phyloP scores from a whole-genome alignment of 2,113 vertebrate genomes.

The Chiloscyllium plagiosum region DNA sequence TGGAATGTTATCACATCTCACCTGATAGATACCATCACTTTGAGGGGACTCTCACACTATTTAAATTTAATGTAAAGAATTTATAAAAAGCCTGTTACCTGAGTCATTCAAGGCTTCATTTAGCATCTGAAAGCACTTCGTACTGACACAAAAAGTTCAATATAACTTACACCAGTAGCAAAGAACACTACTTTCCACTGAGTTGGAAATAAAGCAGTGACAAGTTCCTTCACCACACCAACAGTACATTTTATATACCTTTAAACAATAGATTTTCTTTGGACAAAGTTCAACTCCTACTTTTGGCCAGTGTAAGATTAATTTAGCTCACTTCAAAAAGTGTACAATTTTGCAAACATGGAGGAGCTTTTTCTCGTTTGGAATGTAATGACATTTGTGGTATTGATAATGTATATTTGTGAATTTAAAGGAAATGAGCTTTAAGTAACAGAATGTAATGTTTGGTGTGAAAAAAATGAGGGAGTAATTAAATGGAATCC shows the following conservation, averaged over 20 bases:
- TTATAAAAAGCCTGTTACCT: background rate
- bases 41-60: background rate
- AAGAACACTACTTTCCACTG: background rate
- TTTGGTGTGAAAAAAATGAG: constrained; percentile 58
- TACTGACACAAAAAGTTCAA: background rate
- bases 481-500: constrained; percentile 58
- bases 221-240: background rate
- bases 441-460: constrained; percentile 8
- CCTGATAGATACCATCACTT: too few species aligned
- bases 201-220: constrained; percentile 7
- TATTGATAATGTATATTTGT: background rate
- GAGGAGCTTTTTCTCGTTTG: background rate
- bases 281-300: background rate
- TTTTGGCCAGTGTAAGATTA: constrained; percentile 25
- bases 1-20: background rate
- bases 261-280: background rate
- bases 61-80: background rate
- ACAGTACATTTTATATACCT: background rate
- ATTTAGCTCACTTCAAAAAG: constrained; percentile 16
- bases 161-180: background rate
- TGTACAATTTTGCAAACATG: background rate
- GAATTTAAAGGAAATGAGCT: background rate
- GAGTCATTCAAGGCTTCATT: background rate
- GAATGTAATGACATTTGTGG: background rate
- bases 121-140: background rate